Base-by-base conservation (phyloP, 2,888 invertebrate genomes). In the Hymenopus coronatus region DNA sequence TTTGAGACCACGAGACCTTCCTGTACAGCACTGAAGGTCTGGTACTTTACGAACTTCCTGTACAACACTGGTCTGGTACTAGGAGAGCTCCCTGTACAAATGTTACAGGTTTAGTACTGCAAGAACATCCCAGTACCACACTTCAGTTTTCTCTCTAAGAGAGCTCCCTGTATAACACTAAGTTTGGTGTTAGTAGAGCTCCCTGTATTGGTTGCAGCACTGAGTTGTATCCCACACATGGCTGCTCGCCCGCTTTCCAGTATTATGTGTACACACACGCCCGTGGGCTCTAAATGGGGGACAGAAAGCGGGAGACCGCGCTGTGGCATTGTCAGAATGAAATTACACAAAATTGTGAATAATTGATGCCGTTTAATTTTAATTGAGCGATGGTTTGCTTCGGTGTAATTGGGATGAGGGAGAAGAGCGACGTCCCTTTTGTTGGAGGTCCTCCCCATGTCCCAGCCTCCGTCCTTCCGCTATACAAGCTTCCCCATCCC, bases 341-440 rank as follows among this genome's bases (percentile, higher is more conserved):
- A 91, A 91, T 90, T 90, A 90, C 90, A 90, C 90, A 90, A 89
- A 90, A 90, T 89, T 88, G 90, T 91, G 90, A 91, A 91, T 90
- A 90, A 90, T 90, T 90, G 89, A 91, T 90, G 90, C 85, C 90
- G 90, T 91, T 91, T 91, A 91, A 90, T 90, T 90, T 91, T 91
- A 91, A 91, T 91, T 91, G 91, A 90, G 89, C 89, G 90, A 91
- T 90, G 91, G 90, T 90, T 91, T 90, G 89, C 90, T 86, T 85
- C 28, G 87, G 54, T 70, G 54, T 70, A 70, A 33, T 84, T 88
- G 46, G 28, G 86, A 84, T n/a, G 30, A 84, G 84, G 30, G 86
- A 70, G 86, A 28, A 28, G 81, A 86, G 81, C 28, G 40, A 70
- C 20, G 33, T 28, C 40, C 82, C 87, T 88, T 88, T 88, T 88